Conservation (phyloP, 2,797 vertebrate species). For the Acanthis flammea region DNA sequence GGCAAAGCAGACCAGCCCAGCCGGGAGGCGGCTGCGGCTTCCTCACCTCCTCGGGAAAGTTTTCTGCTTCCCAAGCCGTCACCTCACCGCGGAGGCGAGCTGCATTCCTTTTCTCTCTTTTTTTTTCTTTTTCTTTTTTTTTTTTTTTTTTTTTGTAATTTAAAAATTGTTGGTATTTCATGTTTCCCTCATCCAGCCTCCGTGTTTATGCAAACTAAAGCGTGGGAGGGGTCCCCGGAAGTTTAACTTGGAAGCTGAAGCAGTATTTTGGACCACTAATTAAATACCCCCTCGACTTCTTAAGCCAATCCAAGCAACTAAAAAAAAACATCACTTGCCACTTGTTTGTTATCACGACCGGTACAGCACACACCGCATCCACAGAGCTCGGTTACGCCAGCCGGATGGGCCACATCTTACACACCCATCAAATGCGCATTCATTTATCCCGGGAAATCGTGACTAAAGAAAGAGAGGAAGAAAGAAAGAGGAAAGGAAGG, state of each 20-base stretch:
- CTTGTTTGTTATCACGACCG: background rate
- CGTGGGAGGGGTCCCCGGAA: background rate
- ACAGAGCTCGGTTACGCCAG: background rate
- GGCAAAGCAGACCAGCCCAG: background rate
- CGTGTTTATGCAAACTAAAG: background rate
- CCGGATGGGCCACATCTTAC: slow-evolving; percentile 6
- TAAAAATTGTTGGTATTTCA: background rate
- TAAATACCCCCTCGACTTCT: background rate
- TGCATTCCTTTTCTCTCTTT: background rate
- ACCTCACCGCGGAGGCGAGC: background rate
- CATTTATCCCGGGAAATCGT: background rate
- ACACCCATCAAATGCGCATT: background rate
- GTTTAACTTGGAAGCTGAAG: background rate
- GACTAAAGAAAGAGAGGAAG: background rate
- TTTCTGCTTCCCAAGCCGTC: background rate
- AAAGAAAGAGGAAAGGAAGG: background rate
- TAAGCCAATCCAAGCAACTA: background rate
- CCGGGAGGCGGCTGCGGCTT: background rate
- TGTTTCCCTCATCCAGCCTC: background rate
- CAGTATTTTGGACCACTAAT: background rate
- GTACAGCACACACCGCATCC: background rate
- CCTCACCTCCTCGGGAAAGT: background rate
- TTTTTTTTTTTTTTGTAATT: background rate
- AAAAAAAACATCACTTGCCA: background rate
- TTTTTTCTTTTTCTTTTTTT: background rate